A percentile compares a stretch with the other conserved stretches of the same genome.
Conservation (phyloP, 2,113 vertebrate species). For the Mesembrinibis cayennensis region DNA sequence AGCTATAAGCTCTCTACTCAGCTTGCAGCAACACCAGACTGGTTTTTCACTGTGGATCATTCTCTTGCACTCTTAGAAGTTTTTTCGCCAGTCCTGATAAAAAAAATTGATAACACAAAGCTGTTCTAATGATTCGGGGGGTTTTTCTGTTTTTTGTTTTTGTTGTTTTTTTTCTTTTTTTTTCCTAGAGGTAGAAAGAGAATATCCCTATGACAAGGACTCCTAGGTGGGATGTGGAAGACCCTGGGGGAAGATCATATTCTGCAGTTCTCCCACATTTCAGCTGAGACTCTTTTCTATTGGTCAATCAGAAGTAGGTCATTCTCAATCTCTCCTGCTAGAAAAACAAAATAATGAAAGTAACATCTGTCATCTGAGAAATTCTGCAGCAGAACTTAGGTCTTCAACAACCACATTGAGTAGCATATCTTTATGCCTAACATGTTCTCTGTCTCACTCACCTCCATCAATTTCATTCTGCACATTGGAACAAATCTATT, state of each 20-base stretch:
- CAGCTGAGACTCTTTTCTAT: background rate
- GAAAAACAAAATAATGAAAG: background rate
- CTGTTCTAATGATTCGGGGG: background rate
- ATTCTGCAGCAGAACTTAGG: background rate
- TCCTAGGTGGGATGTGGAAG: background rate
- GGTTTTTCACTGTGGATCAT: background rate
- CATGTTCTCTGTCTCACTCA: background rate
- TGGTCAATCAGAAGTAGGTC: background rate
- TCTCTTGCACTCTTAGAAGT: background rate
- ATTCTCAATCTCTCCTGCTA: background rate
- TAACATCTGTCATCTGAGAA: background rate
- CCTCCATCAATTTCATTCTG: background rate
- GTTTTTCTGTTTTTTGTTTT: too few relatives aligned
- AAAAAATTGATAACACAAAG: background rate
- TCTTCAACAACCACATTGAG: background rate
- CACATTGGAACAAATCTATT: background rate
- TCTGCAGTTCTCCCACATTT: background rate
- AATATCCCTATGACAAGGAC: background rate
- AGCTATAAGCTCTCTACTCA: background rate
- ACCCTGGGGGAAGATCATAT: background rate
- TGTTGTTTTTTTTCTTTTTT: background rate
- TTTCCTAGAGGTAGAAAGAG: background rate
- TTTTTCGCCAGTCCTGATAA: background rate
- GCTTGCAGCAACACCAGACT: background rate
- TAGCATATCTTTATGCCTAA: background rate